Percentiles rank a stretch among this genome's conserved stretches.
These are phyloP conservation scores for Anoplopoma fimbria DNA, from an alignment of 2,113 vertebrate species.

Conservation along the genomic window DNA sequence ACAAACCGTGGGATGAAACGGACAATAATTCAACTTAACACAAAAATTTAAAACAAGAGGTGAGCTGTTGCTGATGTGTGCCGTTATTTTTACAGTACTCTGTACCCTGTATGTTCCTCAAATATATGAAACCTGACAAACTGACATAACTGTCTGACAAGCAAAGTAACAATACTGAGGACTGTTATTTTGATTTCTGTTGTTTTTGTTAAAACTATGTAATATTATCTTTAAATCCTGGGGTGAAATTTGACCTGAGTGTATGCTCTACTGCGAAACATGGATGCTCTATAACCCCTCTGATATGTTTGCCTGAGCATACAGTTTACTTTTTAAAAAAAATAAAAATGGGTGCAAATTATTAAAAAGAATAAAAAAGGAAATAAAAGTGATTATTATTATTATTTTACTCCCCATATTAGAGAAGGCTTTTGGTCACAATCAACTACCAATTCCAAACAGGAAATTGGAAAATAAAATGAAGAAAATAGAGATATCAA, in stretches of 20 bases:
- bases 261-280: slow-evolving; percentile 66
- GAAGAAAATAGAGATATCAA: slow-evolving; percentile 25
- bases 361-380: slow-evolving; percentile 24
- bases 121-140: slow-evolving; percentile 68
- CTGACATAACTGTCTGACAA: slow-evolving; percentile 43
- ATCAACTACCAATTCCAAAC: slow-evolving; percentile 68
- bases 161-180: slow-evolving; percentile 61
- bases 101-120: slow-evolving; percentile 83
- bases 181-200: slow-evolving; percentile 34
- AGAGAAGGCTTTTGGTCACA: slow-evolving; percentile 79
- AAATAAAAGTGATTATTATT: slow-evolving; percentile 5
- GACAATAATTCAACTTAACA: slow-evolving; percentile 12
- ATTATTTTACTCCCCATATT: slow-evolving; percentile 46
- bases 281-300: slow-evolving; percentile 41
- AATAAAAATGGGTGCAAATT: slow-evolving; percentile 64
- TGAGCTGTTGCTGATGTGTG: slow-evolving; percentile 72
- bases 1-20: slow-evolving; percentile 34
- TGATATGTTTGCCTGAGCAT: slow-evolving; percentile 69
- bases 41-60: slow-evolving; percentile 51
- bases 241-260: slow-evolving; percentile 76
- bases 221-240: slow-evolving; percentile 20
- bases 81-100: slow-evolving; percentile 77
- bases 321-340: slow-evolving; percentile 36
- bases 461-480: slow-evolving; percentile 47
- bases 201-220: slow-evolving; percentile 30